Evolutionary conservation across 1,140 invertebrate genomes (phyloP).

Genomic region (Diorhabda elongata): DNA sequence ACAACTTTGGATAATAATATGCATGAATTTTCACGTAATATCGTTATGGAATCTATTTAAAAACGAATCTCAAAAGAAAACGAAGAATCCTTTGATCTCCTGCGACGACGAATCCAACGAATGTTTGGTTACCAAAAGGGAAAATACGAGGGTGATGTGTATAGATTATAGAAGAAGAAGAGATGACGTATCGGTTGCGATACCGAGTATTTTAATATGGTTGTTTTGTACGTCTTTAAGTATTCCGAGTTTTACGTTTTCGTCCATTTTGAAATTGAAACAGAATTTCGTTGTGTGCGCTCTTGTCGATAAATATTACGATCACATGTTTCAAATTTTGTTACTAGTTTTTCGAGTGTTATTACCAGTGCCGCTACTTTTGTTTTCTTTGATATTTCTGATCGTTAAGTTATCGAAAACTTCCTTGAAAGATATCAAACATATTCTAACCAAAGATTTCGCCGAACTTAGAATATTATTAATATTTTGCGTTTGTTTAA

Average conservation of each 20-base stretch:
- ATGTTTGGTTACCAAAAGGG: constrained; percentile 44
- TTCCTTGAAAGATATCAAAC: constrained; percentile 31
- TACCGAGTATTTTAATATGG: constrained; percentile 54
- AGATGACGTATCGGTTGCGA: constrained; percentile 47
- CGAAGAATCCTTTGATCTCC: constrained; percentile 45
- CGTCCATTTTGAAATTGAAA: constrained; percentile 35
- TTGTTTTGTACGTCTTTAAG: constrained; percentile 52
- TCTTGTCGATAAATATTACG: constrained; percentile 35
- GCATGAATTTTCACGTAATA: constrained; percentile 53
- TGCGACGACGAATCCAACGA: constrained; percentile 51
- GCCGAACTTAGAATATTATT: constrained; percentile 34
- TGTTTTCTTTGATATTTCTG: constrained; percentile 34
- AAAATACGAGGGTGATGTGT: constrained; percentile 47
- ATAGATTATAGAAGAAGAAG: constrained; percentile 49
- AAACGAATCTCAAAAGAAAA: constrained; percentile 42
- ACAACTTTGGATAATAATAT: constrained; percentile 51
- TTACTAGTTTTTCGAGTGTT: constrained; percentile 36
- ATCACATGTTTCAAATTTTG: constrained; percentile 35
- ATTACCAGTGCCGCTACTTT: constrained; percentile 35
- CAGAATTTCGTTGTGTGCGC: constrained; percentile 35
- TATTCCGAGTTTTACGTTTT: constrained; percentile 51
- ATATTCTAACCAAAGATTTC: constrained; percentile 35
- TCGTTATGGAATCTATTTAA: constrained; percentile 49
- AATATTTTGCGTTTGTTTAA: constrained; percentile 36
- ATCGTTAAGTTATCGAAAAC: constrained; percentile 33